Conservation (phyloP, 2,113 vertebrate species). For the Gymnarchus niloticus region DNA sequence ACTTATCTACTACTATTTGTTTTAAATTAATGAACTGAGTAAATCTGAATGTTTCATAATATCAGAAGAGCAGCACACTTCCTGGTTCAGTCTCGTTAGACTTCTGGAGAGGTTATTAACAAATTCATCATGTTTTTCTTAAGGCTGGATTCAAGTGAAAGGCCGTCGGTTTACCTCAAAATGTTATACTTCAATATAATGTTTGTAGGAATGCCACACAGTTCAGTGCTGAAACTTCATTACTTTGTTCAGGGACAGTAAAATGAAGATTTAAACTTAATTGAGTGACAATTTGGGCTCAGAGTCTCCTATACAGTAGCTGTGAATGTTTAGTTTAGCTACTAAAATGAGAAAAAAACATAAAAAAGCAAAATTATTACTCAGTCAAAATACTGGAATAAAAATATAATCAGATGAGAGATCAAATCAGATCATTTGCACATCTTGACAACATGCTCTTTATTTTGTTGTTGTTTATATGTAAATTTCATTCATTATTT, state of each 20-base stretch:
- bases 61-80: background rate
- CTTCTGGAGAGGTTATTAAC: background rate
- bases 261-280: background rate
- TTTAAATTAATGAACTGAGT: background rate
- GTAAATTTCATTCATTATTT: no score
- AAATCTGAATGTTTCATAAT: background rate
- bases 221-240: background rate
- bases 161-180: background rate
- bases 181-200: background rate
- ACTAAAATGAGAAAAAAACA: background rate
- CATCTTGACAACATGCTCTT: background rate
- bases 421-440: background rate
- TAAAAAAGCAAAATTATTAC: background rate
- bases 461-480: no score
- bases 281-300: background rate
- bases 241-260: background rate
- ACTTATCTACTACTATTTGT: background rate
- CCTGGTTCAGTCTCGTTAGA: background rate
- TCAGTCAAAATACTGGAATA: background rate
- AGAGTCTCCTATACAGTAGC: background rate
- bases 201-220: background rate
- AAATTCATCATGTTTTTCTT: background rate
- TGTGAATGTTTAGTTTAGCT: background rate
- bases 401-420: background rate
- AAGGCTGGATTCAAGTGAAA: background rate